Evolutionary conservation across 2,797 vertebrate genomes (phyloP), one percentile per base, ranked within the genome.

Genomic region (Lates japonicus): DNA sequence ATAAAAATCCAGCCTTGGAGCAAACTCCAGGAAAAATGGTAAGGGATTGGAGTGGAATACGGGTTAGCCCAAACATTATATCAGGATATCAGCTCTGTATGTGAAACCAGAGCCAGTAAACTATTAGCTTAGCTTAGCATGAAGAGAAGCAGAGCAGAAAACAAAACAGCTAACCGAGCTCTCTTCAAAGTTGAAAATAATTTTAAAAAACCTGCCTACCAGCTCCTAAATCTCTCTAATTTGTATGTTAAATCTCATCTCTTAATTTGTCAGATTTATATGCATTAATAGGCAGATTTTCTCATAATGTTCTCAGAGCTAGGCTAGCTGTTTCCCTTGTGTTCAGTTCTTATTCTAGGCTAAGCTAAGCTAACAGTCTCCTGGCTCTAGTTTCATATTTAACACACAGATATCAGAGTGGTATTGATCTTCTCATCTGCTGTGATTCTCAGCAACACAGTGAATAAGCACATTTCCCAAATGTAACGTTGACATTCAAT

Each of bases 401-500:
- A 13, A 25, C 5, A 60, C 19, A 22, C 25, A 11, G 37, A 2
- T 41, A 19, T 33, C 8, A 41, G 3, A 4, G 48, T 33, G 62
- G 17, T 31, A 3, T 64, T 14, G 0, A 71, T 48, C 33, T 80
- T 55, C 19, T 73, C 14, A 25, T 46, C 29, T 3, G 14, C n/a
- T 44, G 16, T 31, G 35, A 52, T 39, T 60, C 22, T 44, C n/a
- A 39, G 7, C 25, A 35, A 42, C 25, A 64, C 51, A 55, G 22
- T 46, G 3, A 42, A 1, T 5, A 22, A 14, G 55, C 31, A 13
- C 51, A 4, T 77, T 83, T 76, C 58, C 54, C 22, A 48, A 86
- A 80, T 14, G 22, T 1, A 29, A 39, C 17, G 48, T 46, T 61
- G 25, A 31, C 3, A 5, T 33, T 71, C 2, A 25, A 37, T 5